Percentiles rank a stretch among this genome's conserved stretches.
Conservation (phyloP, 2,113 vertebrate genomes). For the Pogonocichla stellata region DNA sequence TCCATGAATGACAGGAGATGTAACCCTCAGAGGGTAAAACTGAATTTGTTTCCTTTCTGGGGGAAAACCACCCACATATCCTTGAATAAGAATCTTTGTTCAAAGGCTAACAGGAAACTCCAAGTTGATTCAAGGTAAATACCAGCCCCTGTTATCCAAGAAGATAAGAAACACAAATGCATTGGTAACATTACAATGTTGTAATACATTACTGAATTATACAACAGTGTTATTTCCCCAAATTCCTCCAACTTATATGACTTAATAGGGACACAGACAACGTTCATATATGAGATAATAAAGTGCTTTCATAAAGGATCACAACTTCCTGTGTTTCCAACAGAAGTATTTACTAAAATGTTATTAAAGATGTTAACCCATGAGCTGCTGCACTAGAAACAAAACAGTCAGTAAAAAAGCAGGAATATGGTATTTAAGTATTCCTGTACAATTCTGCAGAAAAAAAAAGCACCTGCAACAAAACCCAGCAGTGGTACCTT, state of each 20-base stretch:
- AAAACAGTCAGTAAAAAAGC: background rate
- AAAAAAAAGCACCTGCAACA: background rate
- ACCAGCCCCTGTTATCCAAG: background rate
- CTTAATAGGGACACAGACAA: background rate
- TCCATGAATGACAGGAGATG: background rate
- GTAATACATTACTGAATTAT: background rate
- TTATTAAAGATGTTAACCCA: background rate
- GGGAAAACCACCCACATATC: background rate
- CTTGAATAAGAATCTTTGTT: background rate
- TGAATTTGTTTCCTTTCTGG: background rate
- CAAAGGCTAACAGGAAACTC: background rate
- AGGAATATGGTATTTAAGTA: background rate
- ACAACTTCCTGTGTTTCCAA: conserved; percentile 3
- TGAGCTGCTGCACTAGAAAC: background rate
- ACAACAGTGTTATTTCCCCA: background rate
- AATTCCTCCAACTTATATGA: background rate
- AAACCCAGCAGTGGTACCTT: background rate
- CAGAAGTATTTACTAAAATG: background rate
- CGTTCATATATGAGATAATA: background rate
- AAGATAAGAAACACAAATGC: background rate
- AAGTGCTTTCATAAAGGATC: conserved; percentile 32
- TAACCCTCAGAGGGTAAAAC: background rate
- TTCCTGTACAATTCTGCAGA: background rate
- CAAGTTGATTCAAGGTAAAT: background rate
- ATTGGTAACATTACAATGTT: background rate